Percentiles rank a stretch among this genome's conserved stretches.
phyloP scores from a whole-genome alignment of 1,140 invertebrate genomes.

The Parapsyche elsis region DNA sequence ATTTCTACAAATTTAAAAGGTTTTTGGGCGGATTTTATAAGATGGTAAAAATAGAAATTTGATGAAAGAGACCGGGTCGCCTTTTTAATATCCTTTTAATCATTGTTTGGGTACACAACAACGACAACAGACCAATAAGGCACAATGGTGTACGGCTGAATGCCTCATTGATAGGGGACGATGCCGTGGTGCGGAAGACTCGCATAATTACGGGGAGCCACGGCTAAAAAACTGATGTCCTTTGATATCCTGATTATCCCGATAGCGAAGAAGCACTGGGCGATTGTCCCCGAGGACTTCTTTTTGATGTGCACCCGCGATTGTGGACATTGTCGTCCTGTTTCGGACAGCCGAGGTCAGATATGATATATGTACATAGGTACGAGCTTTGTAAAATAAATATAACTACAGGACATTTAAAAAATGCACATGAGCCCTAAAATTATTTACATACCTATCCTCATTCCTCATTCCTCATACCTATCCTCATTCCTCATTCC shows the following conservation, averaged over 20 bases:
- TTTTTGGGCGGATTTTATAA: too few relatives aligned
- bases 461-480: too few relatives aligned
- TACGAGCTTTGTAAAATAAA: too few relatives aligned
- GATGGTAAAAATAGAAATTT: constrained; percentile 3
- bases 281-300: constrained; percentile 29
- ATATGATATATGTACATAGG: constrained; percentile 11
- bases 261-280: constrained; percentile 17
- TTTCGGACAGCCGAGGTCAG: constrained; percentile 38
- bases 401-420: too few relatives aligned
- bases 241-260: constrained; percentile 43
- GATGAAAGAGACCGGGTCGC: background rate
- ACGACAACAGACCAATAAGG: constrained; percentile 24
- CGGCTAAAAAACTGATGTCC: constrained; percentile 28
- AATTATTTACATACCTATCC: too few relatives aligned
- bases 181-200: background rate
- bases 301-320: constrained; percentile 27
- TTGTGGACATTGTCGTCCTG: constrained; percentile 24
- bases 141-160: constrained; percentile 40
- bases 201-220: constrained; percentile 35
- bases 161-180: constrained; percentile 33
- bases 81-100: constrained; percentile 45
- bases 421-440: too few relatives aligned
- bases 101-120: constrained; percentile 35
- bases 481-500: too few relatives aligned
- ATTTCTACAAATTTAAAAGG: too few relatives aligned